phyloP scores from a whole-genome alignment of 2,888 invertebrate species.

The Tetheella fluctuosa region DNA sequence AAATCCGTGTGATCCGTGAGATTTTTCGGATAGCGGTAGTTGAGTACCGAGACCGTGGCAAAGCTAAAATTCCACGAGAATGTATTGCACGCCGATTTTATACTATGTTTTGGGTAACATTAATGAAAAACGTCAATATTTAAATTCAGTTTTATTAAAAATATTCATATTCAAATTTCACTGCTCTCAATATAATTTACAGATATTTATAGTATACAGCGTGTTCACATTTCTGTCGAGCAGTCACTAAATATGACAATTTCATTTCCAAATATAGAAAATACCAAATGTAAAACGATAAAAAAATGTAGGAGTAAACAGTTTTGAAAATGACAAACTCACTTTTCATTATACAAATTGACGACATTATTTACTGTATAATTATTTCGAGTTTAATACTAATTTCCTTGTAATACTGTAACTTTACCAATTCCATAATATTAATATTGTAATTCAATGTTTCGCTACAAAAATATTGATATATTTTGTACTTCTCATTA shows the following conservation, averaged over 20 bases:
- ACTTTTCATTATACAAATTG: conserved; percentile 57
- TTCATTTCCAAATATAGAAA: conserved; percentile 65
- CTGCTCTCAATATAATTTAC: conserved; percentile 58
- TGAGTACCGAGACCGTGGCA: conserved; percentile 19
- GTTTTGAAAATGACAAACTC: conserved; percentile 52
- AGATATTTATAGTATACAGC: conserved; percentile 32
- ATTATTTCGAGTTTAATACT: conserved; percentile 57
- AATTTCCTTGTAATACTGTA: conserved; percentile 75
- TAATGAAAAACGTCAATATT: conserved; percentile 44
- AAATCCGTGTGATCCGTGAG: conserved; percentile 47
- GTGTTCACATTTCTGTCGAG: conserved; percentile 47
- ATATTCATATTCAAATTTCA: conserved; percentile 74
- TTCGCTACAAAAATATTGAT: conserved; percentile 80
- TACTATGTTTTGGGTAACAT: not conserved
- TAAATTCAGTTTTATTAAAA: conserved; percentile 80
- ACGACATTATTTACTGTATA: conserved; percentile 54
- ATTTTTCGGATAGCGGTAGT: conserved; percentile 37
- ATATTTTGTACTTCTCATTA: conserved; percentile 82
- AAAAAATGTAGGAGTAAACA: conserved; percentile 62
- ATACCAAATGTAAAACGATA: conserved; percentile 71
- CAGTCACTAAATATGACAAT: conserved; percentile 56
- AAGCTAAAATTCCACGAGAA: conserved; percentile 19
- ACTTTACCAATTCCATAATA: conserved; percentile 70
- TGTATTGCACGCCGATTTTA: conserved; percentile 11
- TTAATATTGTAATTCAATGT: conserved; percentile 60